Conservation (phyloP, 1,140 invertebrate species). For the Plectrocnemia conspersa region DNA sequence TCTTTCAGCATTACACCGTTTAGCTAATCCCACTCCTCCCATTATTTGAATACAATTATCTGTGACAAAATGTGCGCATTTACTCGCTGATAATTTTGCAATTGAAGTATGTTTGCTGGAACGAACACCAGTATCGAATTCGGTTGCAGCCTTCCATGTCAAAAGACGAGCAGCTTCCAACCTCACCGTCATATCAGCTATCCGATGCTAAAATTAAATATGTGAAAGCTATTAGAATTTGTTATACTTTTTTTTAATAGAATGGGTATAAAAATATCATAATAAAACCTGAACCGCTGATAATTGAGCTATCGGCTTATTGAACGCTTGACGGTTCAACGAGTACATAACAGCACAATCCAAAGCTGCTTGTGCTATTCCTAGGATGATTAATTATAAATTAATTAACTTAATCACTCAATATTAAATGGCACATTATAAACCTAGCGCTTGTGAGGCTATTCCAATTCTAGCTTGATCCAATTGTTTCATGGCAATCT, state of each 20-base stretch:
- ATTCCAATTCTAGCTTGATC: slow-evolving; percentile 79
- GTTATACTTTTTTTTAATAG: too few relatives aligned
- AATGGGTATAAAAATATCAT: background rate
- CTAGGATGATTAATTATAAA: slow-evolving; percentile 39
- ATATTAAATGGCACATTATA: too few relatives aligned
- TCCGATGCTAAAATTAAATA: slow-evolving; percentile 44
- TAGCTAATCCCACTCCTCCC: slow-evolving; percentile 84
- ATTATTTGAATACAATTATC: slow-evolving; percentile 83
- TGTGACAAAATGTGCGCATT: slow-evolving; percentile 74
- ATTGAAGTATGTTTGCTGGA: slow-evolving; percentile 73
- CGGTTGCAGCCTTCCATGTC: slow-evolving; percentile 72
- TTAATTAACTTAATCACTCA: too few relatives aligned
- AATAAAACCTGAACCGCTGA: slow-evolving; percentile 70
- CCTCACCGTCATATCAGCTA: slow-evolving; percentile 81
- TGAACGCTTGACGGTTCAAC: slow-evolving; percentile 72
- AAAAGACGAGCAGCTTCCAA: slow-evolving; percentile 75
- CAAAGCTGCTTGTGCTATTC: slow-evolving; percentile 77
- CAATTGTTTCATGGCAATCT: slow-evolving; percentile 78
- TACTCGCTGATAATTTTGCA: slow-evolving; percentile 83
- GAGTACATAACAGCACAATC: slow-evolving; percentile 84
- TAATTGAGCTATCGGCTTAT: slow-evolving; percentile 68
- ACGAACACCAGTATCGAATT: slow-evolving; percentile 18
- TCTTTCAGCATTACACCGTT: slow-evolving; percentile 82
- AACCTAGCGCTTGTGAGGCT: slow-evolving; percentile 69
- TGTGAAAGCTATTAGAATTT: too few relatives aligned